A percentile compares a stretch with the other conserved stretches of the same genome.
These are phyloP conservation scores for Halcyon senegalensis DNA, from an alignment of 2,113 vertebrate species.

Conservation along the genomic window DNA sequence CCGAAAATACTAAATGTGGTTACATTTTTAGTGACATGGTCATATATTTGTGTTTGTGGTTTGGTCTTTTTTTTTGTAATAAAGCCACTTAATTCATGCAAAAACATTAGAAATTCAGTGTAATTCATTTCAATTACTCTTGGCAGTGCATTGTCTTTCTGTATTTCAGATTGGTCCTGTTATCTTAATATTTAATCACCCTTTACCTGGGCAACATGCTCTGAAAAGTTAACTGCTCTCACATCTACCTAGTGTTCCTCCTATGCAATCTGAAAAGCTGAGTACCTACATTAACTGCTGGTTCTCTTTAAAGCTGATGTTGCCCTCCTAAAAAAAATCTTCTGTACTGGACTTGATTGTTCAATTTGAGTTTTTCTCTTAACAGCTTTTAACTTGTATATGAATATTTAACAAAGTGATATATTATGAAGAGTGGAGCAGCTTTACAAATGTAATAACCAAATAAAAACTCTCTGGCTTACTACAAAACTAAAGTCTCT, in stretches of 20 bases:
- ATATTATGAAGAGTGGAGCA: neutral
- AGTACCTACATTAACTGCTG: neutral
- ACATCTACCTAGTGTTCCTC: neutral
- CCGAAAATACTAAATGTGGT: too few relatives aligned
- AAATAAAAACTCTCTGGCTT: neutral
- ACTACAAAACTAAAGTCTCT: neutral
- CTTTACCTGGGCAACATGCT: neutral
- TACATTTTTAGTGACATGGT: too few relatives aligned
- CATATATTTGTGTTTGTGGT: too few relatives aligned
- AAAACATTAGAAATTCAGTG: neutral
- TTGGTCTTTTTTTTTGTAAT: too few relatives aligned
- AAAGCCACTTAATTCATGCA: neutral
- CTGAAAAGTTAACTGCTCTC: neutral
- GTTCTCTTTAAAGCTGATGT: neutral
- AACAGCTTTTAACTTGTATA: neutral
- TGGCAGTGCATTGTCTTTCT: neutral
- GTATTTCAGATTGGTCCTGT: neutral
- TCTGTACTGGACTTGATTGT: neutral
- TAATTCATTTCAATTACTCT: neutral
- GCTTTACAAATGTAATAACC: neutral
- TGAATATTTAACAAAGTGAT: neutral
- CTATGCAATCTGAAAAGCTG: neutral
- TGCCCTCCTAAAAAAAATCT: neutral
- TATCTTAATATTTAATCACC: neutral
- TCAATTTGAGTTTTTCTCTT: neutral